Conservation (phyloP, 2,888 invertebrate species). For the Athalia circularis region DNA sequence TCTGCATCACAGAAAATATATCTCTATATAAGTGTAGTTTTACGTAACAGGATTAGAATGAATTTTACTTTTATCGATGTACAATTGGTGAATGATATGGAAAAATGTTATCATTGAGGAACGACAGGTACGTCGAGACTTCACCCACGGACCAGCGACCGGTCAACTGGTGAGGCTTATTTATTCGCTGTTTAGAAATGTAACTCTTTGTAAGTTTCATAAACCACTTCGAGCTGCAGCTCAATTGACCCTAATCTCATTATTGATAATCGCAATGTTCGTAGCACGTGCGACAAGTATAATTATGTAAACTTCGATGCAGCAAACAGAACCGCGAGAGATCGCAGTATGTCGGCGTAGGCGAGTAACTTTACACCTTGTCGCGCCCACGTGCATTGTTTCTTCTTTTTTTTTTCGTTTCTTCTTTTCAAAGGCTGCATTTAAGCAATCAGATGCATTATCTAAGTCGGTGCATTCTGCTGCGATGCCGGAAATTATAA, state of each 20-base stretch:
- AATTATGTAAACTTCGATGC: not conserved
- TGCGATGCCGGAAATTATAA: too few relatives aligned
- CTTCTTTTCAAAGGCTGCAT: not conserved
- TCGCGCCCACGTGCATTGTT: slow-evolving; percentile 3
- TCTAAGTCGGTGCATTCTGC: too few relatives aligned
- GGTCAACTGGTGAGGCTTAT: slow-evolving; percentile 18
- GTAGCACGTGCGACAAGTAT: slow-evolving; percentile 33
- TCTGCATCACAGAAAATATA: too few relatives aligned
- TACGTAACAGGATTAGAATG: too few relatives aligned
- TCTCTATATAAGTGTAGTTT: too few relatives aligned
- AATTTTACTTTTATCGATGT: too few relatives aligned
- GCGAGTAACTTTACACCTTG: slow-evolving; percentile 47
- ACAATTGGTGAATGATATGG: too few relatives aligned
- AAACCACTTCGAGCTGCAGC: slow-evolving; percentile 19
- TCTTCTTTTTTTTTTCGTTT: not conserved
- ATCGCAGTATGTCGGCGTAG: slow-evolving; percentile 32
- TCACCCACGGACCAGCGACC: slow-evolving; percentile 10
- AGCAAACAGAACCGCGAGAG: slow-evolving; percentile 32
- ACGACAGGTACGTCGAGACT: slow-evolving; percentile 7
- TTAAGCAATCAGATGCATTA: too few relatives aligned
- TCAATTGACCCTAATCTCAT: slow-evolving; percentile 58
- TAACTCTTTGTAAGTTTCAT: slow-evolving; percentile 20
- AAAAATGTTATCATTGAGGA: not conserved
- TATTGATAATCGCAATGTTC: slow-evolving; percentile 54
- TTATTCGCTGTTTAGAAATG: slow-evolving; percentile 26